Evolutionary conservation across 2,888 invertebrate genomes (phyloP).

Genomic region (Germaria angustata): DNA sequence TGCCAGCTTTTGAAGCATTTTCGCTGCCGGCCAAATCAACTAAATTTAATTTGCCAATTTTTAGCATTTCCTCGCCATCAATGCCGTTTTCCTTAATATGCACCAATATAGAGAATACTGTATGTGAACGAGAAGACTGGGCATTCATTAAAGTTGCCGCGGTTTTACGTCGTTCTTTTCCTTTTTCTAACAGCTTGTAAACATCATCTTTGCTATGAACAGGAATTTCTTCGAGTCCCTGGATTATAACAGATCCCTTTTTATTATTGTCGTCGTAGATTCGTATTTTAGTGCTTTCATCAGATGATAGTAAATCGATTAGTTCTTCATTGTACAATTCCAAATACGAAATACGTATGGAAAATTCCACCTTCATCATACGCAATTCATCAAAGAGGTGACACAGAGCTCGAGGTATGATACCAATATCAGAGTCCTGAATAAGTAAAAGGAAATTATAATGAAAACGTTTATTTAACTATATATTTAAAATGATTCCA

Average conservation of each 20-base stretch:
- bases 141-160: conserved; percentile 97
- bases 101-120: conserved; percentile 96
- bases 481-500: not conserved
- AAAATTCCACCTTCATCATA: conserved; percentile 88
- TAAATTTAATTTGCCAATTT: conserved; percentile 97
- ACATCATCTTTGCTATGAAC: conserved; percentile 94
- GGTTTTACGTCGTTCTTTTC: conserved; percentile 89
- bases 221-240: conserved; percentile 94
- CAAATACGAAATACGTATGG: conserved; percentile 94
- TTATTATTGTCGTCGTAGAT: conserved; percentile 88
- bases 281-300: conserved; percentile 87
- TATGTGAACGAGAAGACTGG: conserved; percentile 96
- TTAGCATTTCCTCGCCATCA: conserved; percentile 94
- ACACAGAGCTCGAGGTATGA: conserved; percentile 94
- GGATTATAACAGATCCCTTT: conserved; percentile 94
- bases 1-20: conserved; percentile 97
- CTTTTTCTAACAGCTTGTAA: conserved; percentile 92
- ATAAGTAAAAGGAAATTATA: no score
- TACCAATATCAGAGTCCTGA: conserved; percentile 92
- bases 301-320: conserved; percentile 91
- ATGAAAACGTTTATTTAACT: no score
- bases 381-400: conserved; percentile 94
- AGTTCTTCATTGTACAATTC: conserved; percentile 98
- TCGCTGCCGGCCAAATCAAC: conserved; percentile 99
- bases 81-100: conserved; percentile 94